These are phyloP conservation scores for Serrognathus titanus DNA, from an alignment of 2,888 invertebrate genomes.

Conservation along the genomic window DNA sequence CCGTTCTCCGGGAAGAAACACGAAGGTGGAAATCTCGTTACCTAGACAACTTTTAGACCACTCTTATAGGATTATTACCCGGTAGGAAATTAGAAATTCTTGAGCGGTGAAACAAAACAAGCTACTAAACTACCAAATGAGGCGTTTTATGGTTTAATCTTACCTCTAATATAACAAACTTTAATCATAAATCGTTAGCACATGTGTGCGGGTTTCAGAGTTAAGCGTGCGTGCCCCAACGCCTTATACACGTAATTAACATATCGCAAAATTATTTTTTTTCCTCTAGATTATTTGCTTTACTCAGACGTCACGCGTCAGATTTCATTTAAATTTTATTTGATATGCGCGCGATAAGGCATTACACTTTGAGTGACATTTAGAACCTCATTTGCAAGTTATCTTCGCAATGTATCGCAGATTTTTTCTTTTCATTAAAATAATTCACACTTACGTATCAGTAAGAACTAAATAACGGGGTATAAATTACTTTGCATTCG, in stretches of 20 bases:
- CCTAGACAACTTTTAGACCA: conserved; percentile 2
- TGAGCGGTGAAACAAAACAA: conserved; percentile 29
- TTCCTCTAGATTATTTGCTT: no score
- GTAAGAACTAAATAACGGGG: no score
- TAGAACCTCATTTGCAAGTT: no score
- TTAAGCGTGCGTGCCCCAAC: conserved; percentile 14
- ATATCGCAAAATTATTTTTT: conserved; percentile 3
- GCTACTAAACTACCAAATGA: conserved; percentile 25
- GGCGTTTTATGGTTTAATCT: conserved; percentile 31
- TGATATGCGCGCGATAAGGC: no score
- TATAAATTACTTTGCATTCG: no score
- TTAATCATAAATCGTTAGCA: conserved; percentile 35
- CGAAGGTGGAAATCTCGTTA: not conserved
- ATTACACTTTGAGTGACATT: no score
- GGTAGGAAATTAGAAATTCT: conserved; percentile 28
- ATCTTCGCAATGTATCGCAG: no score
- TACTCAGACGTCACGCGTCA: no score
- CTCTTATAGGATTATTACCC: conserved; percentile 19
- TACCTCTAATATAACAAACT: conserved; percentile 29
- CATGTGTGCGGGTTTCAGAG: conserved; percentile 25
- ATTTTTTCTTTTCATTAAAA: no score
- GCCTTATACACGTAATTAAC: conserved; percentile 14
- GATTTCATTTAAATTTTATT: no score
- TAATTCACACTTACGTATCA: no score
- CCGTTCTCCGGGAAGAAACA: not conserved